phyloP scores from a whole-genome alignment of 2,113 vertebrate genomes.

The Paralichthys olivaceus region DNA sequence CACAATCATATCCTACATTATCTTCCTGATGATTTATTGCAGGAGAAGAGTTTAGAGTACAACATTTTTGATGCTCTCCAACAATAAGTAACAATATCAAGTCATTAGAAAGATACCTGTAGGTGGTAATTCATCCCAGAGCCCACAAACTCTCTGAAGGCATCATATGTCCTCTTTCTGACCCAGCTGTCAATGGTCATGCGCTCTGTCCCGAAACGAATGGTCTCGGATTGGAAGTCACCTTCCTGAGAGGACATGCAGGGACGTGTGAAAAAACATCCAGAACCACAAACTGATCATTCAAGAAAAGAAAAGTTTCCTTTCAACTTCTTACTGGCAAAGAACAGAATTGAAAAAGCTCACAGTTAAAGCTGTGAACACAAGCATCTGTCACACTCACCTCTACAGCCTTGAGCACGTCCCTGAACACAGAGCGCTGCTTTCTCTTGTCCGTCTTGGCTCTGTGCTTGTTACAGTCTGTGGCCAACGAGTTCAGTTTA shows the following conservation, averaged over 20 bases:
- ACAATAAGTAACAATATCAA: not conserved
- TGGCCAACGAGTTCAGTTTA: slow-evolving; percentile 90
- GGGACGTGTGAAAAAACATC: not conserved
- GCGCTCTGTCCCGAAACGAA: slow-evolving; percentile 95
- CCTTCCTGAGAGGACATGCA: slow-evolving; percentile 83
- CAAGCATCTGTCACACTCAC: slow-evolving; percentile 67
- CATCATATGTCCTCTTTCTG: slow-evolving; percentile 92
- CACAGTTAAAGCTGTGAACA: not conserved
- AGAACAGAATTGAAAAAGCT: not conserved
- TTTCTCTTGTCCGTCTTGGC: slow-evolving; percentile 97
- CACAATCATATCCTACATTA: not conserved
- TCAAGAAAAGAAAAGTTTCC: not conserved
- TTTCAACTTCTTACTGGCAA: not conserved
- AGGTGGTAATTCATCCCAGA: slow-evolving; percentile 98
- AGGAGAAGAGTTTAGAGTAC: no score
- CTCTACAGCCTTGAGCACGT: slow-evolving; percentile 93
- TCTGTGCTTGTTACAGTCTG: slow-evolving; percentile 96
- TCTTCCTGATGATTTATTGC: no score
- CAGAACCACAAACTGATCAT: not conserved
- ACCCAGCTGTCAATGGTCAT: slow-evolving; percentile 98
- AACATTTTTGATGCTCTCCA: no score
- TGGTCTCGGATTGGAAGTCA: slow-evolving; percentile 91
- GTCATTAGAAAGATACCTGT: slow-evolving; percentile 81
- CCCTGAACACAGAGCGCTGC: slow-evolving; percentile 96
- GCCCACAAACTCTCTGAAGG: slow-evolving; percentile 94